phyloP scores from a whole-genome alignment of 2,888 invertebrate species.

The Julus scanicus region DNA sequence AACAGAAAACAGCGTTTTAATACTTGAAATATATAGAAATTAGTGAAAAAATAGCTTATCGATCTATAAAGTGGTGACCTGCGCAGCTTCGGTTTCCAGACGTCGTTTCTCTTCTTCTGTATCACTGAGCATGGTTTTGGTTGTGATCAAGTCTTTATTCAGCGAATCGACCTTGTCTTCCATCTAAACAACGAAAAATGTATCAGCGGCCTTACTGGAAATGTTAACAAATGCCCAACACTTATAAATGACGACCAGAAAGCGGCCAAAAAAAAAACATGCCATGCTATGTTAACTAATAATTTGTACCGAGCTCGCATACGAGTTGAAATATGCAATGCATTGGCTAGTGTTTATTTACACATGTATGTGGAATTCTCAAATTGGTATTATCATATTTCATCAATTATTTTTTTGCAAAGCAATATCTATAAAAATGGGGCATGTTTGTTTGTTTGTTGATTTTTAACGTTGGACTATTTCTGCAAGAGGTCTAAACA shows the following conservation, averaged over 20 bases:
- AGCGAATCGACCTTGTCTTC: slow-evolving; percentile 68
- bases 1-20: not conserved
- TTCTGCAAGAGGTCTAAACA: too few species aligned
- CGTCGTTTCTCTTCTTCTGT: slow-evolving; percentile 79
- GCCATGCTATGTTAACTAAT: not conserved
- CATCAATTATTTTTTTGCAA: too few species aligned
- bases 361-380: too few species aligned
- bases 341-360: too few species aligned
- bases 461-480: too few species aligned
- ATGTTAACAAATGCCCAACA: not conserved
- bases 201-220: too few species aligned
- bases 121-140: slow-evolving; percentile 71
- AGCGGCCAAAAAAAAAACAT: not conserved
- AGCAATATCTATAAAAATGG: too few species aligned
- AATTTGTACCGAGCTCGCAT: too few species aligned
- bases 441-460: too few species aligned
- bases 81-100: slow-evolving; percentile 73
- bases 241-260: not conserved
- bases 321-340: too few species aligned
- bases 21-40: too few species aligned
- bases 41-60: not conserved
- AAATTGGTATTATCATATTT: too few species aligned
- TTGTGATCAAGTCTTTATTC: slow-evolving; percentile 65
- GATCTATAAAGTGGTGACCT: slow-evolving; percentile 61
- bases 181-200: slow-evolving; percentile 62